phyloP scores from a whole-genome alignment of 2,113 vertebrate genomes.

The Ptilonorhynchus violaceus region DNA sequence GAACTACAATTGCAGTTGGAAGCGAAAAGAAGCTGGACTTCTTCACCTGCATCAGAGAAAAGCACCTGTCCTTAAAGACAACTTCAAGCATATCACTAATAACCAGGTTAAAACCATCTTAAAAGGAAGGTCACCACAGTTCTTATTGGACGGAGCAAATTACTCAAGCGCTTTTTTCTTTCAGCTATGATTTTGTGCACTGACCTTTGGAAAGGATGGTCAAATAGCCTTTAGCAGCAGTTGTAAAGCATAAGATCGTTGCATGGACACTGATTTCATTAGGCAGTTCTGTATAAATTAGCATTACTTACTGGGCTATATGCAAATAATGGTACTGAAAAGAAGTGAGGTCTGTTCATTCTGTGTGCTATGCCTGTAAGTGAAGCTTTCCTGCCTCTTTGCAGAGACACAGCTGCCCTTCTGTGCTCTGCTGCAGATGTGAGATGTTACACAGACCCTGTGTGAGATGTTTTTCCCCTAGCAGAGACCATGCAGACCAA shows the following conservation, averaged over 20 bases:
- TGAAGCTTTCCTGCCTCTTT: not conserved
- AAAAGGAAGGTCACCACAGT: not conserved
- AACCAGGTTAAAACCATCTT: not conserved
- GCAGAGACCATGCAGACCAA: not conserved
- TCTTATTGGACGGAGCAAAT: not conserved
- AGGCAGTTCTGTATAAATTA: conserved; percentile 33
- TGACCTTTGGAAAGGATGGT: not conserved
- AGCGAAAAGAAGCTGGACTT: not conserved
- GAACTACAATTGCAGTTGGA: not conserved
- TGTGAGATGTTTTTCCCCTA: not conserved
- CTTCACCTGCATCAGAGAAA: not conserved
- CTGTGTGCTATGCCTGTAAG: not conserved
- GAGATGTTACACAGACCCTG: not conserved
- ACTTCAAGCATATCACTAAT: not conserved
- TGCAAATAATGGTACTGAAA: not conserved
- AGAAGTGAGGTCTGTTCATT: not conserved
- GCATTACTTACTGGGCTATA: not conserved
- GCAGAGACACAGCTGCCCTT: not conserved
- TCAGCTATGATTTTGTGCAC: not conserved
- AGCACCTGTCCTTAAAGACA: not conserved
- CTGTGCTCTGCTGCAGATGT: not conserved
- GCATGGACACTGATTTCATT: conserved; percentile 3
- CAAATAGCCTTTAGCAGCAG: conserved; percentile 27
- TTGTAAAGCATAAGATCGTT: conserved; percentile 6
- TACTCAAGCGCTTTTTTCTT: not conserved